These are phyloP conservation scores for Polymixis lichenea DNA, from an alignment of 2,888 invertebrate genomes.

Conservation along the genomic window DNA sequence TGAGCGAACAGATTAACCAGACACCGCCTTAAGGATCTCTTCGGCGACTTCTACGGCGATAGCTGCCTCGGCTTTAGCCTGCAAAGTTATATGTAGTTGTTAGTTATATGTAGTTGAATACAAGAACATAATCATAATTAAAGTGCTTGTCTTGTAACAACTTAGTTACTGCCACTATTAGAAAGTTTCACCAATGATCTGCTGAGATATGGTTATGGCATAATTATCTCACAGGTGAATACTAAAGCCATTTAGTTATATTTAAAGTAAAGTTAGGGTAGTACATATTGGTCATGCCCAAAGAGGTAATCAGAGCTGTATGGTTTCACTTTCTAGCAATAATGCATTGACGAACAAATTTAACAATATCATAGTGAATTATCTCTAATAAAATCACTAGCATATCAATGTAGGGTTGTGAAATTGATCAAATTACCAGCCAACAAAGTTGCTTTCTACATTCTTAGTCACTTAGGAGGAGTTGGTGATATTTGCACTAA, in stretches of 20 bases:
- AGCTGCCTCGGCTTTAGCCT: slow-evolving; percentile 96
- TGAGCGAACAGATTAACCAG: slow-evolving; percentile 73
- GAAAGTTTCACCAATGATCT: not conserved
- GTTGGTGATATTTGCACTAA: slow-evolving; percentile 1
- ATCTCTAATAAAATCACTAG: slow-evolving; percentile 1
- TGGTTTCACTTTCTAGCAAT: not conserved
- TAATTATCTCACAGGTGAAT: not conserved
- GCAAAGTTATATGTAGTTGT: slow-evolving; percentile 74
- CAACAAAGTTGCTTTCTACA: not conserved
- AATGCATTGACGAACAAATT: not conserved
- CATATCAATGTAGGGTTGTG: not conserved
- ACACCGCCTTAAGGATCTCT: slow-evolving; percentile 96
- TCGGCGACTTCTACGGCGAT: slow-evolving; percentile 98
- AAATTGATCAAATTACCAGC: not conserved
- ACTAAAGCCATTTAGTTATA: not conserved
- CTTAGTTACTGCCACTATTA: not conserved
- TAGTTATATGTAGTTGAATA: slow-evolving; percentile 13
- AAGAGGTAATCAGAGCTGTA: not conserved
- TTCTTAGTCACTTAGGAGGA: no score
- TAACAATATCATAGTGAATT: not conserved
- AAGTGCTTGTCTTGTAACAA: not conserved
- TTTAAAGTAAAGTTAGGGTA: not conserved
- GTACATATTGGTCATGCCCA: not conserved
- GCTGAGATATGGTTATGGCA: not conserved
- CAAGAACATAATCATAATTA: slow-evolving; percentile 4